A percentile compares a stretch with the other conserved stretches of the same genome.
Evolutionary conservation across 2,113 vertebrate genomes (phyloP).

Genomic region (Hippocampus abdominalis): DNA sequence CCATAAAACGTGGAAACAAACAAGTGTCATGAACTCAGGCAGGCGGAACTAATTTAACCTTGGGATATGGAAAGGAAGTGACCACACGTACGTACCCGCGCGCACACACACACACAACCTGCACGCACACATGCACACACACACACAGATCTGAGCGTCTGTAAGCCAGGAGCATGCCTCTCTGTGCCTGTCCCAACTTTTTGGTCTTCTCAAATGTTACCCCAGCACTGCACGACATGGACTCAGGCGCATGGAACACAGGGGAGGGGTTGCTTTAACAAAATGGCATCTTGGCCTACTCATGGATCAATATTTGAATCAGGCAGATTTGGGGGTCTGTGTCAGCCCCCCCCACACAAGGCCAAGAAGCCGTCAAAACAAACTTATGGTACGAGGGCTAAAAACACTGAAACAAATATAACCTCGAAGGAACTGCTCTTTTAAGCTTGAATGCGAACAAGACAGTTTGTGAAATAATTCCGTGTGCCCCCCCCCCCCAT

Average conservation of each 20-base stretch:
- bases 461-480: not conserved
- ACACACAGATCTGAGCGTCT: constrained; percentile 24
- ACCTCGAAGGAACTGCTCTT: not conserved
- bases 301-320: constrained; percentile 66
- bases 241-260: constrained; percentile 25
- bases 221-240: constrained; percentile 21
- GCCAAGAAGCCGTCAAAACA: constrained; percentile 23
- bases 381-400: not conserved
- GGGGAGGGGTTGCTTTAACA: constrained; percentile 42
- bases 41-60: constrained; percentile 51
- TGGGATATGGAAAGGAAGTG: constrained; percentile 39
- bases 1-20: not conserved
- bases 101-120: no score
- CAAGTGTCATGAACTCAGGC: constrained; percentile 30
- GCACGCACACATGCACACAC: not conserved
- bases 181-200: constrained; percentile 38
- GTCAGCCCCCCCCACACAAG: constrained; percentile 61
- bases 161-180: constrained; percentile 16
- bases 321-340: constrained; percentile 58
- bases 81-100: not conserved
- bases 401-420: not conserved
- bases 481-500: not conserved
- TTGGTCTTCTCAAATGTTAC: constrained; percentile 10
- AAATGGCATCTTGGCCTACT: constrained; percentile 68
- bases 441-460: not conserved